Evolutionary conservation across 2,888 invertebrate species (phyloP).

Genomic region (Apotomis capreana): DNA sequence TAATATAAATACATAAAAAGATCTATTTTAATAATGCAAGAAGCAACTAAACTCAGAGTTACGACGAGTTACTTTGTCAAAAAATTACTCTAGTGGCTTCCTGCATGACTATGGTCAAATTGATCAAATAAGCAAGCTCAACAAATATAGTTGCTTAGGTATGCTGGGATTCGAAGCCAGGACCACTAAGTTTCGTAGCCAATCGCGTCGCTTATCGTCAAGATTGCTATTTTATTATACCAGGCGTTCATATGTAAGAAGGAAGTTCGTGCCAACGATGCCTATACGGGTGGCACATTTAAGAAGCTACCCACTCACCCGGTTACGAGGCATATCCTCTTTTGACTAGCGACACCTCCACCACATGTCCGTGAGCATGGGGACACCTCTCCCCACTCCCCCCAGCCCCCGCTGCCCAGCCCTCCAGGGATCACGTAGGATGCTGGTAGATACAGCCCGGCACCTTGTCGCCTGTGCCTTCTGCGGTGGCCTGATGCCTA

Average conservation of each 20-base stretch:
- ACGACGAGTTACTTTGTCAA: no score
- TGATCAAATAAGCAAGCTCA: no score
- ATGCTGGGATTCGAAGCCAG: no score
- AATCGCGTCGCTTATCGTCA: slow-evolving; percentile 42
- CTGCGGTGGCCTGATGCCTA: slow-evolving; percentile 84
- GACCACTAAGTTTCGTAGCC: no score
- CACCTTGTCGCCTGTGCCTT: slow-evolving; percentile 91
- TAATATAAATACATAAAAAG: no score
- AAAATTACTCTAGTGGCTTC: no score
- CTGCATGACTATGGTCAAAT: no score
- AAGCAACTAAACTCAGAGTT: no score
- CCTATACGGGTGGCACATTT: not conserved
- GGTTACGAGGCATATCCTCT: slow-evolving; percentile 87
- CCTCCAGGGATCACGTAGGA: slow-evolving; percentile 88
- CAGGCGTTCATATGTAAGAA: not conserved
- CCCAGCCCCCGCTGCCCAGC: slow-evolving; percentile 88
- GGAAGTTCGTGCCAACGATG: not conserved
- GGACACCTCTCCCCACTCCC: slow-evolving; percentile 92
- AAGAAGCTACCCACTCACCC: slow-evolving; percentile 72
- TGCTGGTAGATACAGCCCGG: slow-evolving; percentile 87
- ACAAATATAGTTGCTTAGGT: no score
- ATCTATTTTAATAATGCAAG: no score
- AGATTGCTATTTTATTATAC: slow-evolving; percentile 27
- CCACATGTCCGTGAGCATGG: slow-evolving; percentile 96
- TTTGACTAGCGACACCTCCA: slow-evolving; percentile 94